phyloP scores from a whole-genome alignment of 2,797 vertebrate genomes.

The Sciurus carolinensis region DNA sequence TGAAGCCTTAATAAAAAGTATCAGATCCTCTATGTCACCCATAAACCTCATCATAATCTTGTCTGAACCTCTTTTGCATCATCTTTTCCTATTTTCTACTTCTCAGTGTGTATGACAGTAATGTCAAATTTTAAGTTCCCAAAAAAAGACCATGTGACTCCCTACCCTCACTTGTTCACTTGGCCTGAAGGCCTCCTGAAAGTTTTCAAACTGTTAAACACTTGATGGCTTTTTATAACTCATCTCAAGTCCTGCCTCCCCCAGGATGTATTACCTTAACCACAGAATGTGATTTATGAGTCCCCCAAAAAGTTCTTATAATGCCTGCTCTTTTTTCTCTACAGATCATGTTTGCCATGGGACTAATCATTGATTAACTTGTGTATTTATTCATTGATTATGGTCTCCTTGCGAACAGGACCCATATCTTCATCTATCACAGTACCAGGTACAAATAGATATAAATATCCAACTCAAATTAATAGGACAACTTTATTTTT shows the following conservation, averaged over 20 bases:
- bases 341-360: not conserved
- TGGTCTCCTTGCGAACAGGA: not conserved
- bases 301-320: not conserved
- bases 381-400: not conserved
- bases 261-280: not conserved
- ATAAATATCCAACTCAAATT: conserved; percentile 9
- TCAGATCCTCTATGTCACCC: not conserved
- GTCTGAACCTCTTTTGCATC: not conserved
- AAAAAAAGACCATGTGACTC: not conserved
- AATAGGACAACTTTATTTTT: not conserved
- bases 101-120: not conserved
- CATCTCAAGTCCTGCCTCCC: not conserved
- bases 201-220: not conserved
- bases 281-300: not conserved
- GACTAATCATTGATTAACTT: not conserved
- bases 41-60: not conserved
- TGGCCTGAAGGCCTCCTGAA: not conserved
- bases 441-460: not conserved
- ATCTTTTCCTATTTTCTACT: not conserved
- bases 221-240: not conserved
- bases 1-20: not conserved
- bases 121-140: not conserved
- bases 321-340: not conserved
- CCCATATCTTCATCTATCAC: not conserved
- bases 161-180: not conserved